Percentiles rank a stretch among this genome's conserved stretches.
Evolutionary conservation across 2,888 invertebrate species (phyloP).

Genomic region (Tinea trinotella): DNA sequence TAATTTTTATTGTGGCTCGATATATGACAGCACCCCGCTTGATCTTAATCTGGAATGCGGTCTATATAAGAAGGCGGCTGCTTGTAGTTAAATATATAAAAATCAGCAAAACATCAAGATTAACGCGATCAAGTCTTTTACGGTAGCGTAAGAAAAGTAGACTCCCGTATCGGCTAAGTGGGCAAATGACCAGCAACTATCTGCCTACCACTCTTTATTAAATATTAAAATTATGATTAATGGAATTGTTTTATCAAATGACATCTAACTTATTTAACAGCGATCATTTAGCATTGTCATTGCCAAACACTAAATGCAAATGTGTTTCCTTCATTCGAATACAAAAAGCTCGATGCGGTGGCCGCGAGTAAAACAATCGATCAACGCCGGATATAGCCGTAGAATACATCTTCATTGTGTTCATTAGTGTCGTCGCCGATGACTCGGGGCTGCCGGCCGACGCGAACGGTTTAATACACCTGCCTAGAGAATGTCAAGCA

Average conservation of each 20-base stretch:
- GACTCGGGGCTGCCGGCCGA: neutral
- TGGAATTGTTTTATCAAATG: no score
- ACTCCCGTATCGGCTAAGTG: no score
- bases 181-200: no score
- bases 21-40: no score
- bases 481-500: constrained; percentile 54
- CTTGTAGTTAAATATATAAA: no score
- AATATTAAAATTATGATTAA: neutral
- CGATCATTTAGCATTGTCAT: constrained; percentile 11
- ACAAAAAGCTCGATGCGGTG: constrained; percentile 70
- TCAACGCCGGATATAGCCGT: constrained; percentile 69
- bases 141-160: no score
- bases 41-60: no score
- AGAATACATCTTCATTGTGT: constrained; percentile 60
- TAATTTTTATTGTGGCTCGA: no score
- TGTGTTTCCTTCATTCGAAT: constrained; percentile 46
- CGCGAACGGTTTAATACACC: constrained; percentile 44
- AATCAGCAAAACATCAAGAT: no score
- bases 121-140: no score
- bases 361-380: constrained; percentile 73
- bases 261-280: neutral
- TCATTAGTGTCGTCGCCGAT: constrained; percentile 55
- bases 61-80: no score
- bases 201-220: no score
- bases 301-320: constrained; percentile 19